Evolutionary conservation across 2,113 vertebrate genomes (phyloP), one percentile per base, ranked within the genome.

Genomic region (Micromys minutus): DNA sequence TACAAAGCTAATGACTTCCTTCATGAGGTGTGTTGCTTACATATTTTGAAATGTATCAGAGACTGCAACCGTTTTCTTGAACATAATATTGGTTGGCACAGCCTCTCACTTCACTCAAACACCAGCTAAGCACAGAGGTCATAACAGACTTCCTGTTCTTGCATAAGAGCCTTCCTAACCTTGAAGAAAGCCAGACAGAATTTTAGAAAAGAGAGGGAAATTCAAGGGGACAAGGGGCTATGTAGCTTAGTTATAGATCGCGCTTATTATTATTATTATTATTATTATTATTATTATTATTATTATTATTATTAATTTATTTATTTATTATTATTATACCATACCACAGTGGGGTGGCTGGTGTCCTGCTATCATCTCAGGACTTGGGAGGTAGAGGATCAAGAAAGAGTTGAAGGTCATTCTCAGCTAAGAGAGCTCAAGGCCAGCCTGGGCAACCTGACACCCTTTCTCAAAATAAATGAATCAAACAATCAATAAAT

Each of bases 1-100:
- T 10, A 47, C 52, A 69, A 74, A 75, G 61, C 42, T 86, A 84
- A 94, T 89, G 55, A 57, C n/a, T 65, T 94, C 84, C 69, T 96
- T 57, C 88, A 45, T 39, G 95, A 71, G 7, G 5, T 89, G 55
- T 85, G 86, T 89, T 84, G 91, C 89, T 76, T n/a, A 3, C 22
- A 87, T 83, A 22, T 31, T 75, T 81, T 92, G 88, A 95, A 97
- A 91, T 19, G 87, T 6, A 95, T 94, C 36, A 29, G 95, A 94
- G 39, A 63, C 74, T 83, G 52, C 8, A 88, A 87, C 13, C 3
- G 81, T 92, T 91, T 81, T 77, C 86, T 95, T 91, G 88, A 77
- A 71, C 16, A 0, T 52, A 67, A 77, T 36, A 95, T 89, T 12
- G 88, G 71, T 87, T 13, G 90, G 76, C 7, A 22, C 74, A 36